Conservation (phyloP, 2,888 invertebrate species). For the Drosophila quasianomalipes region DNA sequence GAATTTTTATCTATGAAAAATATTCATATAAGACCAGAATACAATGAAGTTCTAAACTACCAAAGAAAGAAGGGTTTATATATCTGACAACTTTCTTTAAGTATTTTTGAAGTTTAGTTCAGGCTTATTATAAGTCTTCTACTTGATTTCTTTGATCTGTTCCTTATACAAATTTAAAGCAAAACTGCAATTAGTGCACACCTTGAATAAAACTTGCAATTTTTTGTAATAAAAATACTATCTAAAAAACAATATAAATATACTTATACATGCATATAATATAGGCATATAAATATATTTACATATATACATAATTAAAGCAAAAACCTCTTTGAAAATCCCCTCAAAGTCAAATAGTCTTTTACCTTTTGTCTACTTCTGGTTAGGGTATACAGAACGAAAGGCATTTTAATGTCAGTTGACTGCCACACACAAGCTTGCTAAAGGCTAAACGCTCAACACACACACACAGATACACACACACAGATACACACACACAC, state of each 20-base stretch:
- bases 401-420: conserved; percentile 62
- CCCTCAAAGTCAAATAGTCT: background rate
- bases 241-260: background rate
- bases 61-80: background rate
- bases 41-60: background rate
- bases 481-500: conserved; percentile 10
- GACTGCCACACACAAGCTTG: conserved; percentile 27
- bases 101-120: background rate
- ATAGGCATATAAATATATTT: background rate
- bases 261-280: background rate
- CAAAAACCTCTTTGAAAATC: background rate
- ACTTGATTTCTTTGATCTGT: background rate
- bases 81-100: background rate
- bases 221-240: background rate
- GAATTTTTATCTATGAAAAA: background rate
- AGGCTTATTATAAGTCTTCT: background rate
- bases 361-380: background rate
- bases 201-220: background rate
- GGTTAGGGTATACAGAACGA: conserved; percentile 9
- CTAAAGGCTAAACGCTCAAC: conserved; percentile 56
- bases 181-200: background rate
- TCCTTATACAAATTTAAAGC: background rate
- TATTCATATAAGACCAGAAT: background rate
- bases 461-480: conserved; percentile 38
- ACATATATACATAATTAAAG: background rate